A percentile compares a stretch with the other conserved stretches of the same genome.
phyloP scores from a whole-genome alignment of 2,797 vertebrate species.

The Macrochelys suwanniensis region DNA sequence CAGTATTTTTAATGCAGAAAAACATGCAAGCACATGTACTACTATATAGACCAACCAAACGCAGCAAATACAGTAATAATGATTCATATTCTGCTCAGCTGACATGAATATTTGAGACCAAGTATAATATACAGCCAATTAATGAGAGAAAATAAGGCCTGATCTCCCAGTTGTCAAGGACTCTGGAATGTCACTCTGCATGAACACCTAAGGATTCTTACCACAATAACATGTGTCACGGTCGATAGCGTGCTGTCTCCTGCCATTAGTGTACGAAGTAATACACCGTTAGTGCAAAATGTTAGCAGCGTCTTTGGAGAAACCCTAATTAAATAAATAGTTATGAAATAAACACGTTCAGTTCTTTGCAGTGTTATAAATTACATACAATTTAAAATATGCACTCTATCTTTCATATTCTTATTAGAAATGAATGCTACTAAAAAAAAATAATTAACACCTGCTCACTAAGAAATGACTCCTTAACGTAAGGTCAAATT shows the following conservation, averaged over 20 bases:
- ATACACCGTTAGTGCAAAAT: constrained; percentile 94
- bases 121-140: neutral
- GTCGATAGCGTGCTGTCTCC: constrained; percentile 88
- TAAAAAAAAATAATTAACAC: neutral
- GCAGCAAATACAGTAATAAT: neutral
- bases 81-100: neutral
- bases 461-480: neutral
- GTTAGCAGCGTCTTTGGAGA: constrained; percentile 95
- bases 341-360: neutral
- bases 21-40: fast-evolving
- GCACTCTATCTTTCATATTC: neutral
- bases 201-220: constrained; percentile 73
- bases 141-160: neutral
- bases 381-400: constrained; percentile 1
- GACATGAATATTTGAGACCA: neutral
- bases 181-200: neutral
- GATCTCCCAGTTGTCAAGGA: neutral
- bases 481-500: neutral
- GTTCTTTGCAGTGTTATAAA: neutral
- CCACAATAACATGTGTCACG: constrained; percentile 97
- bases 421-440: neutral
- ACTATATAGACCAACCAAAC: neutral
- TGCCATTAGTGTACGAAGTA: constrained; percentile 93
- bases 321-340: constrained; percentile 82
- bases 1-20: neutral